A percentile compares a stretch with the other conserved stretches of the same genome.
phyloP scores from a whole-genome alignment of 2,113 vertebrate genomes.

The Cyprinodon brontotheroides region DNA sequence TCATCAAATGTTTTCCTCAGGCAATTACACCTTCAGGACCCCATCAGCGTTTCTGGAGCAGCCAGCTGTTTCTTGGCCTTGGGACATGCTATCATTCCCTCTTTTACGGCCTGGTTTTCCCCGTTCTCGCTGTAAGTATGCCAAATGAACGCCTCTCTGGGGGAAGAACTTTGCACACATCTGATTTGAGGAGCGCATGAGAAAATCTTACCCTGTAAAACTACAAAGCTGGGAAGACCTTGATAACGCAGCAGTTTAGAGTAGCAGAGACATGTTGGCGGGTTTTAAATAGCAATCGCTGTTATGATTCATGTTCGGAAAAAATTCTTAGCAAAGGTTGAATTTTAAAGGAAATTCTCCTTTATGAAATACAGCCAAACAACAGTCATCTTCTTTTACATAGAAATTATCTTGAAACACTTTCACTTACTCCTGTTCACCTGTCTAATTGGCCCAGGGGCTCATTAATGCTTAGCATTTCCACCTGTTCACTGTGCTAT shows the following conservation, averaged over 20 bases:
- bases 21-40: constrained; percentile 19
- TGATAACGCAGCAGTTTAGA: not conserved
- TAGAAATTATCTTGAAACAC: constrained; percentile 35
- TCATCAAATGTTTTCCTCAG: constrained; percentile 15
- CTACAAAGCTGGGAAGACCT: not conserved
- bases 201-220: not conserved
- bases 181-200: constrained; percentile 16
- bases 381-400: constrained; percentile 16
- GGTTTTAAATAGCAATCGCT: constrained; percentile 12
- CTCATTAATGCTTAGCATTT: too few species aligned
- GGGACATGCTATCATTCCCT: constrained; percentile 22
- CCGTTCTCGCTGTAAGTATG: constrained; percentile 10
- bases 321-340: constrained; percentile 4
- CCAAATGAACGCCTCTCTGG: constrained; percentile 4
- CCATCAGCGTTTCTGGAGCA: constrained; percentile 26
- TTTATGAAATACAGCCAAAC: constrained; percentile 21
- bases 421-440: too few species aligned
- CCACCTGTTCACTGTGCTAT: too few species aligned
- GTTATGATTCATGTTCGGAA: not conserved
- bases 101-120: constrained; percentile 13
- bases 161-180: not conserved
- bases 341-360: constrained; percentile 11
- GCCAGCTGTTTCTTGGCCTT: constrained; percentile 27
- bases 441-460: too few species aligned
- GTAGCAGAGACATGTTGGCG: not conserved